phyloP scores from a whole-genome alignment of 2,113 vertebrate species.

The Lathamus discolor region DNA sequence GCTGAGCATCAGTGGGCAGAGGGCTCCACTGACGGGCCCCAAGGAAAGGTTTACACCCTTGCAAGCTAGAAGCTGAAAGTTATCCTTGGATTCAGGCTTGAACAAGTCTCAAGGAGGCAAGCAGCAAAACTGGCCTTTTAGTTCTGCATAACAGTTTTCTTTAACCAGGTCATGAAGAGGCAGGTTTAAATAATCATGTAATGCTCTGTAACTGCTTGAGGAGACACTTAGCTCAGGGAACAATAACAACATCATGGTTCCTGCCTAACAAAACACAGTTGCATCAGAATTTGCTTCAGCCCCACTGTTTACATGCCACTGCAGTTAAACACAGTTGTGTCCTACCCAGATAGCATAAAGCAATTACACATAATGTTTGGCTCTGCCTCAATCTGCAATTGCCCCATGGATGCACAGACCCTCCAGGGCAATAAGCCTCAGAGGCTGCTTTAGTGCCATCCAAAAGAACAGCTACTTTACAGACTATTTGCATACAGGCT shows the following conservation, averaged over 20 bases:
- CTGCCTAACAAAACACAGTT: constrained; percentile 40
- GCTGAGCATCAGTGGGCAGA: neutral
- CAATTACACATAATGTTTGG: neutral
- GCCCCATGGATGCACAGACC: neutral
- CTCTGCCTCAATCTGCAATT: neutral
- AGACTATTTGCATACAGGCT: neutral
- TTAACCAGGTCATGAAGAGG: neutral
- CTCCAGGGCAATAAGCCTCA: neutral
- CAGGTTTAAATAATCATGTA: neutral
- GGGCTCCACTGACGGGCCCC: neutral
- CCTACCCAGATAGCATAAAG: neutral
- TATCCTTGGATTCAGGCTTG: neutral
- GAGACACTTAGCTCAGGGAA: constrained; percentile 16
- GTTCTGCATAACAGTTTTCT: neutral
- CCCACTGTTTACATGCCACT: constrained; percentile 33
- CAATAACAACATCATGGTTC: neutral
- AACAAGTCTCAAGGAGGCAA: neutral
- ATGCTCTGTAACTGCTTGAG: neutral
- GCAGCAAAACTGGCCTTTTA: neutral
- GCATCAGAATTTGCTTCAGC: constrained; percentile 21
- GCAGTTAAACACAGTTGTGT: constrained; percentile 18
- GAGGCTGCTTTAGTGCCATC: neutral
- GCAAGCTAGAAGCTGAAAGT: neutral
- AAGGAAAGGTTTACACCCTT: neutral
- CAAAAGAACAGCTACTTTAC: neutral